Base-by-base conservation (phyloP, 2,797 vertebrate species). In the Rhinichthys osculus region DNA sequence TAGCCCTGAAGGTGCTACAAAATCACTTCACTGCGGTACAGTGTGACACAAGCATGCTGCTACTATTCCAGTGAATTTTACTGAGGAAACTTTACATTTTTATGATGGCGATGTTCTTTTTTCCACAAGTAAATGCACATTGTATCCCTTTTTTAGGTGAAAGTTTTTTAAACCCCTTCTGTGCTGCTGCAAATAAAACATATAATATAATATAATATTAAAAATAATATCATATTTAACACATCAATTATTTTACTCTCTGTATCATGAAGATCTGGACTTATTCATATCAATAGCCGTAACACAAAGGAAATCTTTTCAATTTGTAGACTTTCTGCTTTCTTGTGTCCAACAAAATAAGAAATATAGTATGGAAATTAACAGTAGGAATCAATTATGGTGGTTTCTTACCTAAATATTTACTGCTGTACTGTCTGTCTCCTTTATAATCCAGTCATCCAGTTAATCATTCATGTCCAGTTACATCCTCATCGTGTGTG, bases 341-440 rank as follows among this genome's bases (percentile, higher is more conserved):
- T 40, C 13, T 40, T 59, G 54, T 57, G 50, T 62, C 14, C 54
- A 40, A 81, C 19, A 52, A 52, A 81, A 17, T 35, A 81, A 21
- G 0, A 16, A 38, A 38, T 52, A 11, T 16, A 33, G 30, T 35
- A 14, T 11, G 14, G 27, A 40, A 40, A 81, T 14, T 0, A 33
- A 47, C 6, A 67, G 6, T 23, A 50, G 40, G 11, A n/a, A 57
- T 38, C 11, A 5, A 42, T 19, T 13, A 44, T 14, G n/a, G 5
- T 59, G 50, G 30, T 30, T 3, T 17, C 90, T 54, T 90, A 93
- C 93, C 93, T 40, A 59, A 74, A 54, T 52, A 59, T 83, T 66
- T 76, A 35, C 33, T 78, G 74, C n/a, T 67, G 19, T 50, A 85
- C 44, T 16, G 23, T 72, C 7, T 47, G 71, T 19, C 35, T 84